Evolutionary conservation across 2,888 invertebrate species (phyloP).

Genomic region (Pterostichus madidus): DNA sequence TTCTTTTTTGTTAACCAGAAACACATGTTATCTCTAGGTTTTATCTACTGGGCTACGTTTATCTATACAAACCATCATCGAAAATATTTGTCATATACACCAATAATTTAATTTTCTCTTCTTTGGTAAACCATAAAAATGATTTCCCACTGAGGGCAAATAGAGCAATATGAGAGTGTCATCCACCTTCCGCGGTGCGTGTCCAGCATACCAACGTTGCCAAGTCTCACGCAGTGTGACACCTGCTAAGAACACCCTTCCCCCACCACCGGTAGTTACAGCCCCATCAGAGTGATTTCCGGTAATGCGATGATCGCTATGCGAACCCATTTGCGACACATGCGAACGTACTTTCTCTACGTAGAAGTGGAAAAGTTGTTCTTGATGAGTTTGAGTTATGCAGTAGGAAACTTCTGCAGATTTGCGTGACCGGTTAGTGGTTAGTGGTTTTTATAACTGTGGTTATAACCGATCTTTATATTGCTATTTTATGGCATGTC

Average conservation of each 20-base stretch:
- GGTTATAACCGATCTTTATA: neutral
- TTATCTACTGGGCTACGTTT: too few relatives aligned
- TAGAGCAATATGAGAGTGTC: neutral
- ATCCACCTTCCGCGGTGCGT: neutral
- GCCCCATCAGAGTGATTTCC: constrained; percentile 43
- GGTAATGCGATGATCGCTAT: constrained; percentile 43
- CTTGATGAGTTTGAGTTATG: constrained; percentile 8
- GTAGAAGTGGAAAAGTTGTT: neutral
- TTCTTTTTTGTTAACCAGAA: too few relatives aligned
- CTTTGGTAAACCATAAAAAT: neutral
- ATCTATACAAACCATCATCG: neutral
- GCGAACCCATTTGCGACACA: constrained; percentile 43
- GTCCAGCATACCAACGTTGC: neutral
- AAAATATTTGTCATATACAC: neutral
- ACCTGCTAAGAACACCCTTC: neutral
- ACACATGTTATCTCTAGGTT: too few relatives aligned
- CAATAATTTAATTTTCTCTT: neutral
- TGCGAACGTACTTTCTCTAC: neutral
- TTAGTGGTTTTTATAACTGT: neutral
- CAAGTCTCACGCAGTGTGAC: too few relatives aligned
- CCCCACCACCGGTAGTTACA: neutral
- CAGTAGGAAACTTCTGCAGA: neutral
- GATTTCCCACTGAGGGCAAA: neutral
- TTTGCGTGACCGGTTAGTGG: neutral
- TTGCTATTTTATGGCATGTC: neutral